These are phyloP conservation scores for Aspiorhynchus laticeps DNA, from an alignment of 2,113 vertebrate genomes.

Conservation along the genomic window DNA sequence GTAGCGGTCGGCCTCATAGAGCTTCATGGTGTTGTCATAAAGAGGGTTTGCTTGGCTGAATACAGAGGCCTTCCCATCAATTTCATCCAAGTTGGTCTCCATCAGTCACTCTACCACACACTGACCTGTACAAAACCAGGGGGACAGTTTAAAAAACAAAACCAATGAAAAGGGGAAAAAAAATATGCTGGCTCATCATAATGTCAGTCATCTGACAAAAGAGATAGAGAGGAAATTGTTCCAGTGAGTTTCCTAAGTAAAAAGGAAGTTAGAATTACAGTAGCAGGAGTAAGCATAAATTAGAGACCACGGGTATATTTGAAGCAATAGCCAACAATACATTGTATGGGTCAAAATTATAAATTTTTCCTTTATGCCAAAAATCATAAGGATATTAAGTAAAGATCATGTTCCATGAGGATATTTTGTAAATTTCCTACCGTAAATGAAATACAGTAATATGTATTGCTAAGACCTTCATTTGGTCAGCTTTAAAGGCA, in stretches of 20 bases:
- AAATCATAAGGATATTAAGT: too few relatives aligned
- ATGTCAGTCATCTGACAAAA: slow-evolving; percentile 35
- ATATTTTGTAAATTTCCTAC: too few relatives aligned
- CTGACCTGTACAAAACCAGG: not conserved
- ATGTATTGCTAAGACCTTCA: too few relatives aligned
- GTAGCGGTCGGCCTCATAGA: not conserved
- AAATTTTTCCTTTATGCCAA: too few relatives aligned
- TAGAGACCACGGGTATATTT: too few relatives aligned
- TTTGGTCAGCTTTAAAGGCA: too few relatives aligned
- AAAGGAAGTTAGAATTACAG: slow-evolving; percentile 20
- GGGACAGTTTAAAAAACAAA: not conserved
- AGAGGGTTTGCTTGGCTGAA: slow-evolving; percentile 40
- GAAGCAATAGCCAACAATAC: too few relatives aligned
- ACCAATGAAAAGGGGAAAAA: not conserved
- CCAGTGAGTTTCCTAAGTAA: slow-evolving; percentile 2
- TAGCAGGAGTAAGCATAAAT: not conserved
- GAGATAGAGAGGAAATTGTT: not conserved
- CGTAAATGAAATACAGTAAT: too few relatives aligned
- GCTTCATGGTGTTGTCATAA: slow-evolving; percentile 39
- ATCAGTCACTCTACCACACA: not conserved
- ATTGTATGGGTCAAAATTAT: too few relatives aligned
- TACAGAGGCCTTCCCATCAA: not conserved
- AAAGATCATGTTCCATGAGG: too few relatives aligned
- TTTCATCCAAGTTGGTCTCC: slow-evolving; percentile 43
- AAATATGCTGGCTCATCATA: slow-evolving; percentile 17